Conservation (phyloP, 2,888 invertebrate genomes). For the Archips xylosteana region DNA sequence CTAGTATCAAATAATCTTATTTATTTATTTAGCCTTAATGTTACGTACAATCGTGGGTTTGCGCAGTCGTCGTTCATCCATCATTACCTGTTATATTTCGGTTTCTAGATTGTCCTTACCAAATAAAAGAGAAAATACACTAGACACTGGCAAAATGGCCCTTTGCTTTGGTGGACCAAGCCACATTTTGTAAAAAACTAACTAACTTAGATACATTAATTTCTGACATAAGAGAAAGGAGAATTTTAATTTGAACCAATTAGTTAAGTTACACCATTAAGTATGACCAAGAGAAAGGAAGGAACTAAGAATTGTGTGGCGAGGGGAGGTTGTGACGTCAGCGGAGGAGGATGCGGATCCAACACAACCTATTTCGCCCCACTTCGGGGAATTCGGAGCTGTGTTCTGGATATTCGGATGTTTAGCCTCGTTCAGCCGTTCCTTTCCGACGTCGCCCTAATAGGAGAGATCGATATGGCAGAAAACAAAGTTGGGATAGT, state of each 20-base stretch:
- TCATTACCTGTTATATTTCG: too few relatives aligned
- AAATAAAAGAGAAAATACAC: too few relatives aligned
- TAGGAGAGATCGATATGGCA: slow-evolving; percentile 6
- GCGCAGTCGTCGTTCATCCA: too few relatives aligned
- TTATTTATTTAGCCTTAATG: too few relatives aligned
- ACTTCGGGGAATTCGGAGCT: slow-evolving; percentile 52
- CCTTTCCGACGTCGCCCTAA: background rate
- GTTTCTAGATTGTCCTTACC: too few relatives aligned
- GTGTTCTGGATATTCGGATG: slow-evolving; percentile 50
- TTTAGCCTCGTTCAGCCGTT: slow-evolving; percentile 8
- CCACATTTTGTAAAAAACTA: too few relatives aligned
- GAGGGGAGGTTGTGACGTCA: slow-evolving; percentile 51
- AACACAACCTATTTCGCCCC: slow-evolving; percentile 61
- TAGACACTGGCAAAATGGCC: too few relatives aligned
- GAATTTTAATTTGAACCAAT: background rate
- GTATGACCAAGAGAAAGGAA: background rate
- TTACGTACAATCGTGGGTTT: too few relatives aligned
- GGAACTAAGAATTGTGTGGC: background rate
- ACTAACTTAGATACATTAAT: background rate
- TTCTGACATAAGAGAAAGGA: background rate
- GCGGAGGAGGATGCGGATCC: slow-evolving; percentile 40
- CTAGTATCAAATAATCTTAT: too few relatives aligned
- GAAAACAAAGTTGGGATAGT: slow-evolving; percentile 1
- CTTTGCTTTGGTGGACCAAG: too few relatives aligned
- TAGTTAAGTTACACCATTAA: background rate